Evolutionary conservation across 2,797 vertebrate species (phyloP), one percentile per base, ranked within the genome.

Genomic region (Lycodopsis pacificus): DNA sequence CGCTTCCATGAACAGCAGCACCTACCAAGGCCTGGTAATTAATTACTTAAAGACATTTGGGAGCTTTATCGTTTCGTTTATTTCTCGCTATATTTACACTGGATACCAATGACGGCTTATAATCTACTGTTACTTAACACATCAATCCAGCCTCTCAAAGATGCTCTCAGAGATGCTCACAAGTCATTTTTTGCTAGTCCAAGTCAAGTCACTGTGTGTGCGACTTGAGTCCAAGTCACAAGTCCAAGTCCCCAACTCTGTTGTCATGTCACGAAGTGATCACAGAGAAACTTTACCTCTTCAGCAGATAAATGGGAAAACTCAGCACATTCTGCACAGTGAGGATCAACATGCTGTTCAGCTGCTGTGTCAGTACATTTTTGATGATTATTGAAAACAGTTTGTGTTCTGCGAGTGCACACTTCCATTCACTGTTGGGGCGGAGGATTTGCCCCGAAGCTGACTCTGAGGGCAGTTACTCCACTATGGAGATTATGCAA

Each of bases 401-500:
- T 44, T 57, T 73, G 48, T 59, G 44, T 40, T 73, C 44, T 68
- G 3, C 40, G 44, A 46, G 27, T 25, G 46, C 30, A 76, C 49
- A 13, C 54, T 58, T 48, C 30, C 67, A 44, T 30, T 74, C 67
- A 42, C 40, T 74, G 77, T 82, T 74, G 77, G 48, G 74, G 65
- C 48, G 34, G 69, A 83, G 73, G 70, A 80, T 91, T 76, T 83
- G 64, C 58, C 71, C 57, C 20, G 44, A 70, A 32, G 65, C 64
- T 72, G 34, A 79, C 76, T 76, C 58, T 36, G 68, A 54, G 71
- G 53, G 76, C 71, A 44, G 51, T 77, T 72, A 76, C 65, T 82
- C 76, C 40, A 79, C 81, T 90, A 90, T 91, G 86, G 82, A 90
- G 91, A 93, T 94, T 92, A 92, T 65, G 81, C 71, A 90, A 80